A percentile compares a stretch with the other conserved stretches of the same genome.
Conservation (phyloP, 1,140 invertebrate species). For the Apis mellifera region DNA sequence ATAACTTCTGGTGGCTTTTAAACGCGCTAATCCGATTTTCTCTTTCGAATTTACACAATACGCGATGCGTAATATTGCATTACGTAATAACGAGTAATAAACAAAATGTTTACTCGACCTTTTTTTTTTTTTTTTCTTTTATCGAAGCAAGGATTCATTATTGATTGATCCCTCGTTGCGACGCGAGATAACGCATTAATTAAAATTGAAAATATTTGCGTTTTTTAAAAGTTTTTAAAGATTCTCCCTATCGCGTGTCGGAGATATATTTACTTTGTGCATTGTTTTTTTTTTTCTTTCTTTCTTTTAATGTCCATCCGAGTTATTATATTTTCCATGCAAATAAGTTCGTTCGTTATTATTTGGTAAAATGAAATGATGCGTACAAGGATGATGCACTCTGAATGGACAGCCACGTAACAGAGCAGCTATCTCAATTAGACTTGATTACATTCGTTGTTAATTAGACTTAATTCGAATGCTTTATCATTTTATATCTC, state of each 20-base stretch:
- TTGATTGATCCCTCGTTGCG: not conserved
- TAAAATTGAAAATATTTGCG: not conserved
- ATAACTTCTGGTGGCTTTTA: slow-evolving; percentile 40
- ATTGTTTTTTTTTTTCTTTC: too few species aligned
- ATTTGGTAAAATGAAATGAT: not conserved
- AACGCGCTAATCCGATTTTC: slow-evolving; percentile 12
- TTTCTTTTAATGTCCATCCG: not conserved
- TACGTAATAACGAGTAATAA: not conserved
- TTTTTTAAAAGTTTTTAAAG: not conserved
- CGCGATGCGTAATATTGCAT: not conserved
- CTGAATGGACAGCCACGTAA: not conserved
- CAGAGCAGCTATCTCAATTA: not conserved
- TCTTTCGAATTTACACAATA: slow-evolving; percentile 15
- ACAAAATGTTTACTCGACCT: not conserved
- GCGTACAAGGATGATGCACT: not conserved
- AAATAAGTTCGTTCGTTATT: not conserved
- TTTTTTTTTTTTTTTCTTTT: not conserved
- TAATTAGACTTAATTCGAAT: not conserved
- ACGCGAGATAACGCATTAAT: not conserved
- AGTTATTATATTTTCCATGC: not conserved
- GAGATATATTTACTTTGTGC: too few species aligned
- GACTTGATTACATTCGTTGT: not conserved
- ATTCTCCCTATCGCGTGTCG: too few species aligned
- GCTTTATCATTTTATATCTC: not conserved
- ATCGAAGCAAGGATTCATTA: too few species aligned